These are phyloP conservation scores for Siniperca chuatsi DNA, from an alignment of 2,113 vertebrate genomes.

Conservation along the genomic window DNA sequence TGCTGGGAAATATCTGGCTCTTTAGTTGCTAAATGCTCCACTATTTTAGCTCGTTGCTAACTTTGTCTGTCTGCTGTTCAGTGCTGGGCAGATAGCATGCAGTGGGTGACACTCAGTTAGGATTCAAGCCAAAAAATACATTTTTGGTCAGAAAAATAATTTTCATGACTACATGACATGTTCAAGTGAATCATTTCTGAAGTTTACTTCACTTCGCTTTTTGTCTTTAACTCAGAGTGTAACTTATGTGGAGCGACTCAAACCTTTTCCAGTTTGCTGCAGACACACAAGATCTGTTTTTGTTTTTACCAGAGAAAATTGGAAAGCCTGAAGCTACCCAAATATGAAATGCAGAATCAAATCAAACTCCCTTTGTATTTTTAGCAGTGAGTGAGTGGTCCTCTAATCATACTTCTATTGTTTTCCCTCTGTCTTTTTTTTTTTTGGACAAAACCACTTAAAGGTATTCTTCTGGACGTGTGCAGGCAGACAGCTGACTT, in stretches of 20 bases:
- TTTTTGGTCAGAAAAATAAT: neutral
- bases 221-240: neutral
- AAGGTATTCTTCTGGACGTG: conserved; percentile 32
- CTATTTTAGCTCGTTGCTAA: neutral
- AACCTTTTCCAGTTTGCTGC: conserved; percentile 27
- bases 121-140: neutral
- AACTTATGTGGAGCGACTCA: conserved; percentile 23
- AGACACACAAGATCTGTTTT: conserved; percentile 42
- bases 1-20: too few relatives aligned
- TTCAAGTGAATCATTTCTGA: neutral
- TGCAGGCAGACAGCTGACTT: neutral
- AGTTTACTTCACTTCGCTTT: neutral
- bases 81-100: neutral
- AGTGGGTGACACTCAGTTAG: neutral
- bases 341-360: conserved; percentile 66
- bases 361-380: conserved; percentile 50
- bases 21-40: too few relatives aligned
- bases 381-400: conserved; percentile 41
- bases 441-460: conserved; percentile 27
- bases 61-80: neutral
- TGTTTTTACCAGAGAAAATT: conserved; percentile 55
- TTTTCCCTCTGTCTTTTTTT: neutral
- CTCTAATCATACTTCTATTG: conserved; percentile 63
- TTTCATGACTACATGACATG: neutral
- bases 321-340: conserved; percentile 53